Base-by-base conservation (phyloP, 1,140 invertebrate genomes). In the Apis laboriosa region DNA sequence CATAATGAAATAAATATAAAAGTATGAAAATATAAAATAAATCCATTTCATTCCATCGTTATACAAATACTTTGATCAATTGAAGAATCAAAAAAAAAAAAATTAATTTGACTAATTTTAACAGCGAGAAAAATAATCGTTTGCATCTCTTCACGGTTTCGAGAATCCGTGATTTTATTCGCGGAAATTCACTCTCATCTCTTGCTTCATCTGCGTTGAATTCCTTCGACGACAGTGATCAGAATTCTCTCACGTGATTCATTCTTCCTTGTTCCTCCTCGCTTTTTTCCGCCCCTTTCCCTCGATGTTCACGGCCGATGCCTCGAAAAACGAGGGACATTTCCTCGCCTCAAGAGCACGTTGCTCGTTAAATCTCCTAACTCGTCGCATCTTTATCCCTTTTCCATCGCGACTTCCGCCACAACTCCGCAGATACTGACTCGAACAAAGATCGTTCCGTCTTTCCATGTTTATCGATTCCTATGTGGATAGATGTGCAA, bases 311-410 rank as follows among this genome's bases (percentile, higher is more conserved):
- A 17, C 55, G 19, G 17, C 15, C 55, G 55, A 43, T 55, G 24
- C 72, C 55, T 15, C 55, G 28, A 74, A 74, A 74, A 74, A 74
- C 19, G 55, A 74, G 15, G 21, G 19, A 60, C 28, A 43, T 60
- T 60, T 15, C 28, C 72, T 60, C 28, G 55, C 28, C 43, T 56
- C 28, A 19, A 12, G 9, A 60, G 28, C 24, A n/a, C 15, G 56
- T 56, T 34, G 72, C 72, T 74, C 55, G 55, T 74, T 74, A 74
- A 21, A 24, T 60, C 21, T 17, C 34, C 71, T 60, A 74, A 43
- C 56, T 58, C 28, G 71, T 73, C 17, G 17, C 34, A 43, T 43
- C 34, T n/a, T 70, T 43, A 8, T 17, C n/a, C 19, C 8, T 28
- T 34, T n/a, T 28, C 15, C 1, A 28, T 7, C 68, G 8, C 64